Base-by-base conservation (phyloP, 2,888 invertebrate species). In the Chrysolina haemoptera region DNA sequence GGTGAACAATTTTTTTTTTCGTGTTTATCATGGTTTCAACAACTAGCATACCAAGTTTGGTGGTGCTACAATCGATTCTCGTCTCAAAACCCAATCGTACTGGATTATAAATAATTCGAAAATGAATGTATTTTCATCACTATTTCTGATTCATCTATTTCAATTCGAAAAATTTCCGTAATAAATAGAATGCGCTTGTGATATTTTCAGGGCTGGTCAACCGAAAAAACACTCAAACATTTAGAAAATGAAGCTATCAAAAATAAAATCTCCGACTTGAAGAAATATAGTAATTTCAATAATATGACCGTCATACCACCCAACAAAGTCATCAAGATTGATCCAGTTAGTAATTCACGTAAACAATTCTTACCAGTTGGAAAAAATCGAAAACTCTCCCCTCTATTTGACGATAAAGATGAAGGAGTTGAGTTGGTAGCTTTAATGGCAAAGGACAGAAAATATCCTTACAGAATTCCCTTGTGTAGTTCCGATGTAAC, bases 391-490 rank as follows among this genome's bases (percentile, higher is more conserved):
- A 84, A 81, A 83, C 86, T 86, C 86, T 82, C 85, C 71, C 83
- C 86, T 80, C 84, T 85, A 85, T 84, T 80, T 12, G 78, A 82
- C 62, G 75, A 81, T 80, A 85, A 85, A 78, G 86, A 84, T 72
- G 81, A 93, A 20, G 95, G 94, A 22, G 91, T 94, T 66, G 95
- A 95, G 87, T 89, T 95, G 83, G 95, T 95, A 70, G 94, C 95
- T 1, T 88, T 95, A 66, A 87, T 95, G 78, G 93, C 94, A 22
- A 91, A 93, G 77, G 90, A 93, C 80, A 89, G 93, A 74, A 90
- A 90, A 69, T 89, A 90, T 66, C 88, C 89, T 65, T 87, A 89
- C 4, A 90, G 90, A 78, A 89, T 90, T 78, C 90, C 89, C 77
- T 86, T 92, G 75, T 90, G 88, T 68, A 90, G 89, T 73, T 90